Evolutionary conservation across 2,797 vertebrate species (phyloP), one percentile per base, ranked within the genome.

Genomic region (Oryzias sinensis): DNA sequence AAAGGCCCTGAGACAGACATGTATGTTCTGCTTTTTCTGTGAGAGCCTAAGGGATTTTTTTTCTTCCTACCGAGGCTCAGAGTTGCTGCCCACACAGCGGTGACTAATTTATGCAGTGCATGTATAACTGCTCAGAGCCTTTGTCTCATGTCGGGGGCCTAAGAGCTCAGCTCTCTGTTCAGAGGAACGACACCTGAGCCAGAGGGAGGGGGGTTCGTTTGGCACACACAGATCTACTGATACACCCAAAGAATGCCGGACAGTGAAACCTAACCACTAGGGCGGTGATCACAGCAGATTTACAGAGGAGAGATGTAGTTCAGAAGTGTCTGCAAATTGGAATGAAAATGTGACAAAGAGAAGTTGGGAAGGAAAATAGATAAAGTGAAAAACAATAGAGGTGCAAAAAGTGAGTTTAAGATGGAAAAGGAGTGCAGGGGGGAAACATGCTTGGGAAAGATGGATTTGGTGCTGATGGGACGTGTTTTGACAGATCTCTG

Each of bases 151-250:
- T 20, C 68, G 53, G 53, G 75, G 77, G 69, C 75, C 56, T 44
- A 59, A 13, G 25, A n/a, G 18, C 61, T 20, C 60, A 75, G 69
- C 76, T 67, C 18, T 16, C n/a, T 15, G 43, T 63, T 81, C 62
- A 63, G 53, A 75, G 56, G 48, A 58, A 57, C 37, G 74, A 78
- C 81, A 84, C 73, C 76, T 76, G 80, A 83, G 62, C 65, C 65
- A 54, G 41, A 14, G 48, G 53, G 53, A 59, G 52, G 50, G 45
- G 56, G 61, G 24, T 62, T 65, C 61, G 57, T 59, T 52, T 44
- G 27, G 62, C 62, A 59, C 53, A 41, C 55, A 53, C 37, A 43
- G 20, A 22, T 41, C n/a, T 56, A 43, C 53, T 51, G 29, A 51
- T 29, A 52, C 52, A 49, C 43, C 27, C 53, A 62, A 54, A 15